Base-by-base conservation (phyloP, 2,113 vertebrate species). In the Grallaria varia region DNA sequence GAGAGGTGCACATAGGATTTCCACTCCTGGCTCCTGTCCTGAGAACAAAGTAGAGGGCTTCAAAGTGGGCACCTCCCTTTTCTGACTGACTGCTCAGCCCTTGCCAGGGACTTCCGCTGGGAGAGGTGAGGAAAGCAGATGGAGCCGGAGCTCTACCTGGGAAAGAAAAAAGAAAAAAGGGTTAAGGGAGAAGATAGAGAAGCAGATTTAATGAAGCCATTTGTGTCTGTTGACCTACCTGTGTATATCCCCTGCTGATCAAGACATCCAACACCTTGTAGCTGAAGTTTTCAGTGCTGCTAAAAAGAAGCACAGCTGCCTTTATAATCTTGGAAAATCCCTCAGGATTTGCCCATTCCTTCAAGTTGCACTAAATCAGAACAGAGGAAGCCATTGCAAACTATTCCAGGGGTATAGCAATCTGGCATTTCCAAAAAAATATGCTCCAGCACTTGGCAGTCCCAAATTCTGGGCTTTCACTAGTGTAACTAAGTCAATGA, bases 61-160 rank as follows among this genome's bases (percentile, higher is more conserved):
- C 0, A 2, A 25, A 28, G 25, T 4, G 28, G n/a, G 19, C 28
- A 90, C 3, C 25, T 92, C n/a, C 35, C 20, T 63, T 28, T 66
- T 9, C 15, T 25, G 9, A 18, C 31, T 35, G 39, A 11, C 12
- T 42, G 7, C 18, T n/a, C 3, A 2, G 37, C 12, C n/a, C 42
- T 74, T 0, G 0, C 21, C 17, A 15, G 20, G 7, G 39, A 16
- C 27, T 52, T 74, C 31, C 14, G 6, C n/a, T n/a, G 17, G 33
- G 47, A 84, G 23, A 78, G 71, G 12, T 6, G 45, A 77, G 30
- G 63, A 47, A 73, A 56, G 5, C 24, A 24, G 4, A 66, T 12
- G 13, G 18, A 77, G 7, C 4, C 31, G 63, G n/a, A 40, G 52
- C 42, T 67, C 35, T 53, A 2, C 6, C 6, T 28, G 40, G 49